These are phyloP conservation scores for Ashinkailepas kermadecensis DNA, from an alignment of 2,888 invertebrate species.

Conservation along the genomic window DNA sequence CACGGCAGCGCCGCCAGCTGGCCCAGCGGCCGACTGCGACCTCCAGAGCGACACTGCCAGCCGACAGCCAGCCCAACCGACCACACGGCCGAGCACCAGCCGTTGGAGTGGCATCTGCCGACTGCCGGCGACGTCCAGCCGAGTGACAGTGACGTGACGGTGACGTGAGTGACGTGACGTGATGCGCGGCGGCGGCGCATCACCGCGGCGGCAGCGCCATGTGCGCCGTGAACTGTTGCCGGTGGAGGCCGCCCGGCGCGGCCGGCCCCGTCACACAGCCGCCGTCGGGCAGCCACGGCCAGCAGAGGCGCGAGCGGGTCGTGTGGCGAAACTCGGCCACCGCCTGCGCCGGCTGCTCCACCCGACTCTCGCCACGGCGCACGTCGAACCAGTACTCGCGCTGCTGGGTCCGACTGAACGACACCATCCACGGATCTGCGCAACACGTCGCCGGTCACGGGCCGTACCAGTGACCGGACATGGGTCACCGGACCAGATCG, in stretches of 20 bases:
- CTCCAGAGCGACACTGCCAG: too few species aligned
- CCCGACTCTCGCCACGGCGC: constrained; percentile 38
- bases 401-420: constrained; percentile 41
- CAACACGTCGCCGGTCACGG: not conserved
- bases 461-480: too few species aligned
- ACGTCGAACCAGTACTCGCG: constrained; percentile 45
- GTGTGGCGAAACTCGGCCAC: constrained; percentile 38
- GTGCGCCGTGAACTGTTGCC: not conserved
- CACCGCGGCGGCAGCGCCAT: not conserved
- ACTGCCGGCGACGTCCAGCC: too few species aligned
- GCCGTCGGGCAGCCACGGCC: not conserved
- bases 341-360: constrained; percentile 41
- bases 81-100: too few species aligned
- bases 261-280: not conserved
- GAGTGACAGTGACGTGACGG: too few species aligned
- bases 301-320: not conserved
- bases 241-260: not conserved
- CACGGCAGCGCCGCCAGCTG: too few species aligned
- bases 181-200: too few species aligned
- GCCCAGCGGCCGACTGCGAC: too few species aligned
- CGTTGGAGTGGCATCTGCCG: too few species aligned
- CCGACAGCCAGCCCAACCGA: too few species aligned
- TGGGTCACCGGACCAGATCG: too few species aligned
- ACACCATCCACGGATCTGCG: constrained; percentile 47
- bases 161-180: too few species aligned